These are phyloP conservation scores for Hystrix cristata DNA, from an alignment of 2,113 vertebrate species.

Conservation along the genomic window DNA sequence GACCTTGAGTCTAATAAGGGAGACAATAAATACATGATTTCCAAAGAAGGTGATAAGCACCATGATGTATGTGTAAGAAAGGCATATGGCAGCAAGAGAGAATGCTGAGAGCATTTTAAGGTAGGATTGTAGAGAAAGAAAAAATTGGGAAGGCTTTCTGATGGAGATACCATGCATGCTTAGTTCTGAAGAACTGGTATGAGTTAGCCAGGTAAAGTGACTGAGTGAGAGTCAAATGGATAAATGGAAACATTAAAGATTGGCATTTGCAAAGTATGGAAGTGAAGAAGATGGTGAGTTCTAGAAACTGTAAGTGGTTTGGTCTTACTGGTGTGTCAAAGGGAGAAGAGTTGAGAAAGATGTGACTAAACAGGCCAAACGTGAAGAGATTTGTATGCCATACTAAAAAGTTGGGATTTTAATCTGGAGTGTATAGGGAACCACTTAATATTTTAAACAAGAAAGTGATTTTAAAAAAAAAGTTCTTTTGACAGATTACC, in stretches of 20 bases:
- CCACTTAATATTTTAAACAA: neutral
- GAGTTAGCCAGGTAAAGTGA: neutral
- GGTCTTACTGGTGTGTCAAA: neutral
- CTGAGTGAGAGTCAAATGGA: neutral
- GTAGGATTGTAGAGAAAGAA: neutral
- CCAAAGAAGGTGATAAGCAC: neutral
- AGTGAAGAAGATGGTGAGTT: neutral
- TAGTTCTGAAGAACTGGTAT: neutral
- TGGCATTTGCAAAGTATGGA: neutral
- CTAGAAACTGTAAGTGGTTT: neutral
- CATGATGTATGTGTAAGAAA: neutral
- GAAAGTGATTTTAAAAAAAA: neutral
- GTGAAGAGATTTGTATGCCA: neutral
- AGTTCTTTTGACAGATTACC: neutral
- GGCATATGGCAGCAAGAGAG: neutral
- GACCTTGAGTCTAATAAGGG: neutral
- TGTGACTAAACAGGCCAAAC: neutral
- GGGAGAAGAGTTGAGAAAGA: neutral
- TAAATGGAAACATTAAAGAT: neutral
- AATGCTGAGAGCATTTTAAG: neutral
- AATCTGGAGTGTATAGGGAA: neutral
- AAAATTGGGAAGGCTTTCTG: neutral
- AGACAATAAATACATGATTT: neutral
- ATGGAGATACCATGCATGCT: neutral
- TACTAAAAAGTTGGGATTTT: neutral